Percentiles rank a stretch among this genome's conserved stretches.
Evolutionary conservation across 2,888 invertebrate genomes (phyloP).

Genomic region (Eulithis testata): DNA sequence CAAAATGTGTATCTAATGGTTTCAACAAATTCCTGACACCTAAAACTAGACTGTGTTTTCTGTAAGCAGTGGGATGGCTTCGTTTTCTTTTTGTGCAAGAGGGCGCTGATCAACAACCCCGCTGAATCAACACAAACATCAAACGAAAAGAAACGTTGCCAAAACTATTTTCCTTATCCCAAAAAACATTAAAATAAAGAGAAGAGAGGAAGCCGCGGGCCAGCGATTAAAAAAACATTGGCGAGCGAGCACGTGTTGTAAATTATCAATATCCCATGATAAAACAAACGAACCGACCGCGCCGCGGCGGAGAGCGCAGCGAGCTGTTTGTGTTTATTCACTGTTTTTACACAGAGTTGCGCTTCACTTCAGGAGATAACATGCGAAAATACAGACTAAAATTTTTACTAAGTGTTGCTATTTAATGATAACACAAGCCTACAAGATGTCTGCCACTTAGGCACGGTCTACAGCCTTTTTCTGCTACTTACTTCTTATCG

Average conservation of each 20-base stretch:
- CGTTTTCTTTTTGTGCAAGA: slow-evolving; percentile 8
- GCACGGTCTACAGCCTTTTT: too few species aligned
- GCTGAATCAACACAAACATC: slow-evolving; percentile 36
- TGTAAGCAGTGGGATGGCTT: background rate
- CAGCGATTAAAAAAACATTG: slow-evolving; percentile 61
- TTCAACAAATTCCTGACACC: too few species aligned
- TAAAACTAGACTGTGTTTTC: too few species aligned
- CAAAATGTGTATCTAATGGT: too few species aligned
- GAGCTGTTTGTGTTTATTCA: slow-evolving; percentile 64
- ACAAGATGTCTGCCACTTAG: background rate
- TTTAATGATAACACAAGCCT: background rate
- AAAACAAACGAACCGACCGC: slow-evolving; percentile 66
- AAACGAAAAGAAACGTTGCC: slow-evolving; percentile 29
- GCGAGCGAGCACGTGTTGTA: slow-evolving; percentile 64
- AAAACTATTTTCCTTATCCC: slow-evolving; percentile 54
- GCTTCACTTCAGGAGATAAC: slow-evolving; percentile 44
- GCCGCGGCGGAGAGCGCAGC: slow-evolving; percentile 24
- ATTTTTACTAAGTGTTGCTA: background rate
- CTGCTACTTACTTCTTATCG: too few species aligned
- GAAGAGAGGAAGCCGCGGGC: slow-evolving; percentile 52
- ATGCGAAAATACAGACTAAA: slow-evolving; percentile 26
- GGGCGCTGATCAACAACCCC: slow-evolving; percentile 22
- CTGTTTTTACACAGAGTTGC: slow-evolving; percentile 72
- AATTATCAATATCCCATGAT: slow-evolving; percentile 83
- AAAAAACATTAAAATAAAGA: slow-evolving; percentile 50